These are phyloP conservation scores for Enteromius fasciolatus DNA, from an alignment of 2,797 vertebrate species.

Conservation along the genomic window DNA sequence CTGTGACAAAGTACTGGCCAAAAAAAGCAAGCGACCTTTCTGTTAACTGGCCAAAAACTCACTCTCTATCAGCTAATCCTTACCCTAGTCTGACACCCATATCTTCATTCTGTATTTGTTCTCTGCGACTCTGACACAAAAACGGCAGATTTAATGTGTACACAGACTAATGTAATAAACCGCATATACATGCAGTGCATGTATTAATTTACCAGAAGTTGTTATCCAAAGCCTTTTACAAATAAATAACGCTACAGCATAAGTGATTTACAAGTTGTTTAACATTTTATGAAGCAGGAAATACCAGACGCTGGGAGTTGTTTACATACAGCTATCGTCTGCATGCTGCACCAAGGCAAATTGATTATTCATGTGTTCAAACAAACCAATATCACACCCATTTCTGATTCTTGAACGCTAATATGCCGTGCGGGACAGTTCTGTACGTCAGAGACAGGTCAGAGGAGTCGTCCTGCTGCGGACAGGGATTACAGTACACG, in stretches of 20 bases:
- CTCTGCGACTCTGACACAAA: neutral
- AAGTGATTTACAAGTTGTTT: conserved; percentile 24
- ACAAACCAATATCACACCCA: neutral
- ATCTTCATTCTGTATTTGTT: neutral
- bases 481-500: conserved; percentile 53
- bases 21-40: neutral
- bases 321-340: conserved; percentile 14
- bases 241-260: conserved; percentile 16
- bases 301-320: conserved; percentile 20
- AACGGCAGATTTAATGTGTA: neutral
- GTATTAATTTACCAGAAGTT: neutral
- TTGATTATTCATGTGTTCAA: conserved; percentile 22
- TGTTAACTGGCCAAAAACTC: conserved; percentile 4
- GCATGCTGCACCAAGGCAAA: neutral
- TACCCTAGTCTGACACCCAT: neutral
- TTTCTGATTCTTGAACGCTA: neutral
- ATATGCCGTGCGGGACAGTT: conserved; percentile 1
- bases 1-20: neutral
- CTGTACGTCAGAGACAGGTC: neutral
- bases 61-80: neutral
- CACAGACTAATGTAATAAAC: neutral
- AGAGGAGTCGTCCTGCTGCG: conserved; percentile 20
- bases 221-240: conserved; percentile 17
- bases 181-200: neutral
- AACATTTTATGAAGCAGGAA: conserved; percentile 32